phyloP scores from a whole-genome alignment of 2,797 vertebrate species.

The Prionace glauca region DNA sequence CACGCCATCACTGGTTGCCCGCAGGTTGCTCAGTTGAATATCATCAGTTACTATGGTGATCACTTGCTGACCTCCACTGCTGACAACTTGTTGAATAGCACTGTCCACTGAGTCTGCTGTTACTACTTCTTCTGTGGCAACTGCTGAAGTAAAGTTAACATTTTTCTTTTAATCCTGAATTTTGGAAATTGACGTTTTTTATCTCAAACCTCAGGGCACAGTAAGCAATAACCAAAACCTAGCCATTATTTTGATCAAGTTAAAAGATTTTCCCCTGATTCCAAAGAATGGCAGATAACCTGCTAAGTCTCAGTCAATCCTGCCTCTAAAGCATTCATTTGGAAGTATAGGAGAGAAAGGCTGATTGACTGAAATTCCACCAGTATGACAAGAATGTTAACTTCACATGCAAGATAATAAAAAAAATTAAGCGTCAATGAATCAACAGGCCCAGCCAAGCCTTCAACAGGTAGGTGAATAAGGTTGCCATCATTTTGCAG shows the following conservation, averaged over 20 bases:
- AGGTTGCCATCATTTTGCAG: not conserved
- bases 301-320: not conserved
- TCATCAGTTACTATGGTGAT: conserved; percentile 80
- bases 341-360: not conserved
- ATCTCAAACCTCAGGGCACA: not conserved
- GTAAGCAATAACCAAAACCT: not conserved
- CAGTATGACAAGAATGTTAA: not conserved
- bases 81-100: conserved; percentile 78
- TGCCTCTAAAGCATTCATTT: not conserved
- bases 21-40: conserved; percentile 75
- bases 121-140: conserved; percentile 76
- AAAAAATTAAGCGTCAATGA: not conserved
- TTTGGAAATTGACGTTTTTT: not conserved
- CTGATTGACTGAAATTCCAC: not conserved
- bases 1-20: conserved; percentile 62
- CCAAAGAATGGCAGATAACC: not conserved
- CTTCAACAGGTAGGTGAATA: not conserved
- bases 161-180: not conserved
- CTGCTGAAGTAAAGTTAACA: conserved; percentile 56
- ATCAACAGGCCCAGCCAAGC: not conserved
- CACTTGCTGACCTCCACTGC: conserved; percentile 77
- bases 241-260: not conserved
- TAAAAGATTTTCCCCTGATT: not conserved
- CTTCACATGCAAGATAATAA: not conserved
- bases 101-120: conserved; percentile 77